Base-by-base conservation (phyloP, 2,888 invertebrate genomes). In the Pseudococcus longispinus region DNA sequence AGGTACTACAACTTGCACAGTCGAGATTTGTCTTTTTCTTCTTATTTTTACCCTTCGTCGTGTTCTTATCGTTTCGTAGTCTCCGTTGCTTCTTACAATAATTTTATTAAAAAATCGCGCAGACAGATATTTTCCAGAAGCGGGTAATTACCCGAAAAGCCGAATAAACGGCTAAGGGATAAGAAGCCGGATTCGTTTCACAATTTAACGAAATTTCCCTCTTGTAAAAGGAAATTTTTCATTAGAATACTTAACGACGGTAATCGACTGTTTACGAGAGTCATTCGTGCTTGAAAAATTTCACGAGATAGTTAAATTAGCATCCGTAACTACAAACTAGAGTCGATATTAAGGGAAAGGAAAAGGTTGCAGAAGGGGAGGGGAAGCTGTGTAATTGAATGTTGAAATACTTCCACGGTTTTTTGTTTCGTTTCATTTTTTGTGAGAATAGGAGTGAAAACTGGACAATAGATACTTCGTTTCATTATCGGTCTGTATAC, bases 61-160 rank as follows among this genome's bases (percentile, higher is more conserved):
- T 1, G 13, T 46, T 11, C 65, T 13, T 2, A 9, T 23, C 23
- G 9, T 65, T 23, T 65, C 60, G 23, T 20, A 2, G 20, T 60
- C 18, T 44, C 44, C 51, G 51, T 51, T n/a, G 51, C n/a, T 51
- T 51, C n/a, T 51, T 51, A 51, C 51, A 51, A 51, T 65, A 65
- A 65, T 65, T 65, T 65, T 26, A 65, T 65, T 65, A 65, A 65
- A 55, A 65, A 26, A 65, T 26, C 11, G 23, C 11, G 23, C 65
- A 65, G 65, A 65, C 65, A 26, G 65, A 65, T 65, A 65, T 65
- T 65, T 65, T 26, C 65, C 26, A 26, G 65, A 65, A 26, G 15
- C 23, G 65, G 26, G 65, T 65, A 65, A 65, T 65, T 26, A 65
- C 65, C 23, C 65, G 65, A 65, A 65, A 65, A 65, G 65, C 65